These are phyloP conservation scores for Mesochorus sp. DNA, from an alignment of 2,888 invertebrate genomes.

Conservation along the genomic window DNA sequence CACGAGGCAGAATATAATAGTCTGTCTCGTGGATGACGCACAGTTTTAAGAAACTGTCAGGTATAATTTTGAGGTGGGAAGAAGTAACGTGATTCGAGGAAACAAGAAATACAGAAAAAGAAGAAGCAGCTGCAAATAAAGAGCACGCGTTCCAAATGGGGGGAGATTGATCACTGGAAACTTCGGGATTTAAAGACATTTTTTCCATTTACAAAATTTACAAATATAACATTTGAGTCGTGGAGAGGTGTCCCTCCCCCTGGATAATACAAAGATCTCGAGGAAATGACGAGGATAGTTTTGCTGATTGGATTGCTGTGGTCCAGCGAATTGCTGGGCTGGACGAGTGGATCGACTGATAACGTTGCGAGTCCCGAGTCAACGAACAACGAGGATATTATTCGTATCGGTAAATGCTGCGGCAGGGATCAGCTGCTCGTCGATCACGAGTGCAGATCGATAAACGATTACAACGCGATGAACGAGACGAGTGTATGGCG, in stretches of 20 bases:
- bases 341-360: slow-evolving; percentile 54
- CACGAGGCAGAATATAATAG: not conserved
- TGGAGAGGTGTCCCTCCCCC: too few relatives aligned
- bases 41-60: not conserved
- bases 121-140: not conserved
- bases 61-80: not conserved
- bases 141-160: not conserved
- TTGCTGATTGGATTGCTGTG: slow-evolving; percentile 26
- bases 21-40: slow-evolving; percentile 23
- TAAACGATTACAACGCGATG: slow-evolving; percentile 82
- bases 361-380: slow-evolving; percentile 30
- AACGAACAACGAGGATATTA: slow-evolving; percentile 69
- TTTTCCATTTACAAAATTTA: too few relatives aligned
- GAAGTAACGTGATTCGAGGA: too few relatives aligned
- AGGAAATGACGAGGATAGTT: not conserved
- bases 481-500: slow-evolving; percentile 75
- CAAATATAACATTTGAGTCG: not conserved
- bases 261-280: too few relatives aligned
- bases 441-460: slow-evolving; percentile 86
- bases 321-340: slow-evolving; percentile 12
- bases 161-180: too few relatives aligned
- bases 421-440: slow-evolving; percentile 88
- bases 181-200: not conserved
- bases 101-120: not conserved
- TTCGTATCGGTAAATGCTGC: slow-evolving; percentile 91